A percentile compares a stretch with the other conserved stretches of the same genome.
Conservation (phyloP, 2,113 vertebrate species). For the Forbesichthys papilliferus region DNA sequence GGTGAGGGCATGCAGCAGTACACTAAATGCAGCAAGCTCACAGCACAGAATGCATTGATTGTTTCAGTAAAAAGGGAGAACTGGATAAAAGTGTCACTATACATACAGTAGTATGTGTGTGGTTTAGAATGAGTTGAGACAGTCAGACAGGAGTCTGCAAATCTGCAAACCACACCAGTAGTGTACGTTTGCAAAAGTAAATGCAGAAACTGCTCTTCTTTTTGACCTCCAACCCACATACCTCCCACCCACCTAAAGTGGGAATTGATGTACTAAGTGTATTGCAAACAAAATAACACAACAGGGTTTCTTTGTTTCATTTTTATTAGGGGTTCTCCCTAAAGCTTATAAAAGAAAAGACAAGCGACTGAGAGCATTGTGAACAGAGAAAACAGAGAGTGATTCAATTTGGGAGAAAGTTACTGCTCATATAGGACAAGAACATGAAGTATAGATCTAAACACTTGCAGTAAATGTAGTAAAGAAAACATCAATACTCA, state of each 20-base stretch:
- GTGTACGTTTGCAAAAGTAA: slow-evolving; percentile 38
- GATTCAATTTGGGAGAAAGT: slow-evolving; percentile 65
- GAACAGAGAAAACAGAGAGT: background rate
- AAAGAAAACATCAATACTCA: background rate
- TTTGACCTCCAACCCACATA: slow-evolving; percentile 22
- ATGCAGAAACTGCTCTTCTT: slow-evolving; percentile 40
- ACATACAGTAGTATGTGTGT: background rate
- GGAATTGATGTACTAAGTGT: background rate
- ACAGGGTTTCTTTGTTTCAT: no score
- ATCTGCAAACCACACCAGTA: slow-evolving; percentile 44
- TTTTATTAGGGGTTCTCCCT: no score
- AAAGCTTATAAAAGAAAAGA: no score
- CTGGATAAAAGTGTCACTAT: no score
- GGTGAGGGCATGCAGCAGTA: slow-evolving; percentile 3
- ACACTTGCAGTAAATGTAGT: slow-evolving; percentile 40
- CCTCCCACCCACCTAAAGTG: background rate
- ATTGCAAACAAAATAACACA: no score
- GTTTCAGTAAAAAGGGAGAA: background rate
- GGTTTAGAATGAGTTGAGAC: no score
- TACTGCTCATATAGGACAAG: slow-evolving; percentile 77
- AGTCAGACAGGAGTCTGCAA: slow-evolving; percentile 19
- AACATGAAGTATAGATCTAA: slow-evolving; percentile 79
- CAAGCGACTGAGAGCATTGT: no score
- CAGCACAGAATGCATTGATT: slow-evolving; percentile 28
- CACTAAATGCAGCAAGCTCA: slow-evolving; percentile 8